A percentile compares a stretch with the other conserved stretches of the same genome.
Evolutionary conservation across 2,113 vertebrate species (phyloP).

Genomic region (Xenotilapia flavipinnis): DNA sequence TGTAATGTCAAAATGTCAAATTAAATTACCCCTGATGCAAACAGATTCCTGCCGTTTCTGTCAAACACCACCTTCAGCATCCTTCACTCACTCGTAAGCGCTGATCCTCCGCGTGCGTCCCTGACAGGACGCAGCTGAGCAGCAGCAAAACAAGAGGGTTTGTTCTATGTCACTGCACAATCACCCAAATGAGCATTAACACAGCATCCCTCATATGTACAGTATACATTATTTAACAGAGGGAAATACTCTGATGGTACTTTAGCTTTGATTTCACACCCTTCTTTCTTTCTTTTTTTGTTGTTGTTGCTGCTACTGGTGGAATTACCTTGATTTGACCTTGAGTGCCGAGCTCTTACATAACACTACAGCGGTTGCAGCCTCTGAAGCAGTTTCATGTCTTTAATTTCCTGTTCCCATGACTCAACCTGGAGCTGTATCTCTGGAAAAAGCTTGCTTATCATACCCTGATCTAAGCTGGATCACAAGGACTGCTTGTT

Average conservation of each 20-base stretch:
- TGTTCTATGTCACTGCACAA: not conserved
- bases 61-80: not conserved
- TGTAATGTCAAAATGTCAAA: not conserved
- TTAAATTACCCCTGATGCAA: not conserved
- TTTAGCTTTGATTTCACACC: not conserved
- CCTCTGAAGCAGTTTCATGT: slow-evolving; percentile 3
- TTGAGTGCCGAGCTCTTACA: slow-evolving; percentile 36
- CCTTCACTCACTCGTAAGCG: not conserved
- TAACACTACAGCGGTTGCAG: slow-evolving; percentile 38
- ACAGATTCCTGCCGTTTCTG: not conserved
- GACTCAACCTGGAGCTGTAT: slow-evolving; percentile 12
- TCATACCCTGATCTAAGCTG: not conserved
- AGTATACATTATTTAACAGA: not conserved
- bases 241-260: not conserved
- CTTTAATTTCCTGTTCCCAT: slow-evolving; percentile 25
- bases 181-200: not conserved
- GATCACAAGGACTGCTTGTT: not conserved
- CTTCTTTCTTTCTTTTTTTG: not conserved
- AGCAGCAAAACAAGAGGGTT: not conserved
- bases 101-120: not conserved
- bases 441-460: not conserved
- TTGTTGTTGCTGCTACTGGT: not conserved
- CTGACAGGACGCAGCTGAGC: not conserved
- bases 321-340: slow-evolving; percentile 42
- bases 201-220: not conserved